These are phyloP conservation scores for Alaudala cheleensis DNA, from an alignment of 2,113 vertebrate genomes.

Conservation along the genomic window DNA sequence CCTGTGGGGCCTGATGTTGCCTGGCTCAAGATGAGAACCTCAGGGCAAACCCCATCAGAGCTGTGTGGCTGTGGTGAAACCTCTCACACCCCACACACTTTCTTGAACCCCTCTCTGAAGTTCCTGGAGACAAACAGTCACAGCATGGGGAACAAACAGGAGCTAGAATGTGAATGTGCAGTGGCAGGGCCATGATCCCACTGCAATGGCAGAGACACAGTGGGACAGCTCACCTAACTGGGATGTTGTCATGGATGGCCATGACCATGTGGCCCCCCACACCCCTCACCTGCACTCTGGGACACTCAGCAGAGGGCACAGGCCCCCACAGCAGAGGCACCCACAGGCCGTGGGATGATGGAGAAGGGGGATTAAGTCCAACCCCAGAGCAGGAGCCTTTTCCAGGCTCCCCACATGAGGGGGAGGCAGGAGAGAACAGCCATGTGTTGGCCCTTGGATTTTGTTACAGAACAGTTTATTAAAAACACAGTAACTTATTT, in stretches of 20 bases:
- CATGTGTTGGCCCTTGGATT: not conserved
- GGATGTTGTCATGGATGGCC: not conserved
- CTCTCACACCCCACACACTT: not conserved
- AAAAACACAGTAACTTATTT: not conserved
- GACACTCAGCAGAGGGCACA: not conserved
- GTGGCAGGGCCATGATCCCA: not conserved
- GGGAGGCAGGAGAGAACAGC: not conserved
- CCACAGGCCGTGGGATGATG: fast-evolving
- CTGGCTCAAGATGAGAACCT: not conserved
- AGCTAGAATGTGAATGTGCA: not conserved
- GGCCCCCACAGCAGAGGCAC: not conserved
- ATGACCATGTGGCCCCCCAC: not conserved
- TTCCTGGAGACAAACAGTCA: not conserved
- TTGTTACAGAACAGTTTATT: not conserved
- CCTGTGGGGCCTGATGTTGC: not conserved
- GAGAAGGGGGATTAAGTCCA: not conserved
- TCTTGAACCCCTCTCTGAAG: not conserved
- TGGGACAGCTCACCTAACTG: not conserved
- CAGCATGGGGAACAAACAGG: not conserved
- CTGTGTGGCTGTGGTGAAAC: not conserved
- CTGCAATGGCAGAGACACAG: not conserved
- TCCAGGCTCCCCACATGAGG: fast-evolving
- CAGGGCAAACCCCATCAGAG: not conserved
- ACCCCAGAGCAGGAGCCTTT: not conserved
- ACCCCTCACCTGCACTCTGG: fast-evolving